Base-by-base conservation (phyloP, 2,113 vertebrate species). In the Tragelaphus buxtoni region DNA sequence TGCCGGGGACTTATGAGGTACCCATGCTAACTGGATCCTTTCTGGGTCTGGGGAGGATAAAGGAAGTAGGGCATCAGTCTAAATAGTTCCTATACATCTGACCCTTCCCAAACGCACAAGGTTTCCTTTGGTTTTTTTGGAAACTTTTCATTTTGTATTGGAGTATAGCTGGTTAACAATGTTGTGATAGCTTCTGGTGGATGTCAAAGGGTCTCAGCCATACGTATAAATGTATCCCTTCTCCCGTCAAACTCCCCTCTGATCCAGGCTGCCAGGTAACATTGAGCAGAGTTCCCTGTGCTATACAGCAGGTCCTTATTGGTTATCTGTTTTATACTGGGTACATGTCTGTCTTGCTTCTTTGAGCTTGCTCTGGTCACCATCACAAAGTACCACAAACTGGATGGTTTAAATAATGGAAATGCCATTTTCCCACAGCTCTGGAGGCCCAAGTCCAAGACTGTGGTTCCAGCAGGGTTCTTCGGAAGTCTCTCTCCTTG, bases 401-500 rank as follows among this genome's bases (percentile, higher is more conserved):
- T 4, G 13, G 12, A 24, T 22, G 30, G 20, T 47, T 53, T 28
- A 55, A 82, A 32, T 28, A 14, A 56, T 1, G 30, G 55, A 28
- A 86, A 12, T 49, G 30, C 2, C 4, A 55, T 77, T 56, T 47
- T 28, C 74, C 77, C 56, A 17, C 7, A 4, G 0, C 47, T 72
- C 45, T 92, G 74, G 63, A 79, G 35, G 76, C n/a, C 39, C 12
- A 47, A 47, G 16, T 58, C 74, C 42, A 47, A 20, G 47, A 51
- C 4, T 30, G 22, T 20, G 5, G 12, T 16, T 2, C 26, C 20
- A 4, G 32, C 6, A 1, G 22, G 32, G 4, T 4, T 53, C 56
- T 72, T 39, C 26, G 12, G 45, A 61, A n/a, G 58, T 32, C 22
- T 51, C 16, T 49, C 24, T 42, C 49, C 49, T 55, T 60, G 65